A percentile compares a stretch with the other conserved stretches of the same genome.
Evolutionary conservation across 2,797 vertebrate species (phyloP).

Genomic region (Staurois parvus): DNA sequence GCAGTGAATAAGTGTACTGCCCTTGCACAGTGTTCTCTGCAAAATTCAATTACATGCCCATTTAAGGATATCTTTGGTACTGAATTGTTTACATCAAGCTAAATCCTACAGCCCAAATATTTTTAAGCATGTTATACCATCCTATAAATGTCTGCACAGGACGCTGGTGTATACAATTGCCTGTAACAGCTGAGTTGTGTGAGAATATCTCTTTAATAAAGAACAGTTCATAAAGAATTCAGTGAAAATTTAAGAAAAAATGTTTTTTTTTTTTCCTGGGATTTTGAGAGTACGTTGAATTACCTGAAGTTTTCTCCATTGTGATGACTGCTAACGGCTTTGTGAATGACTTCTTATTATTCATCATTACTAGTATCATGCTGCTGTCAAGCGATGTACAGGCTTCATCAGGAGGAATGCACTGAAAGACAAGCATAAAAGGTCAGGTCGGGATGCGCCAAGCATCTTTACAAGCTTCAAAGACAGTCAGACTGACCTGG

Average conservation of each 20-base stretch:
- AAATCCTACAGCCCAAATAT: conserved; percentile 59
- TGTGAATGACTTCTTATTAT: conserved; percentile 84
- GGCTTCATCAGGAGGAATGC: conserved; percentile 80
- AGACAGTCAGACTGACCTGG: conserved; percentile 46
- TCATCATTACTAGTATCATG: conserved; percentile 86
- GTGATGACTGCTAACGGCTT: conserved; percentile 85
- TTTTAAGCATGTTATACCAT: conserved; percentile 54
- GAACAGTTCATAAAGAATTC: not conserved
- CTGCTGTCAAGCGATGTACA: conserved; percentile 79
- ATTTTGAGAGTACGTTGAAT: not conserved
- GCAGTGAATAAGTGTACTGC: not conserved
- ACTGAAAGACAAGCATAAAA: conserved; percentile 76
- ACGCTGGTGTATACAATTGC: conserved; percentile 35
- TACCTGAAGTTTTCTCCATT: conserved; percentile 72
- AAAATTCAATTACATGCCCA: conserved; percentile 49
- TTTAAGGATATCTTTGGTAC: conserved; percentile 57
- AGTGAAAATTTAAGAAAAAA: not conserved
- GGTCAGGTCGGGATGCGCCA: conserved; percentile 46
- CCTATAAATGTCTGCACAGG: conserved; percentile 29
- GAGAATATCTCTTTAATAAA: not conserved
- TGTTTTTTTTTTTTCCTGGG: not conserved
- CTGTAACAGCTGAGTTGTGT: not conserved
- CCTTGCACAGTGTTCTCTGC: conserved; percentile 10
- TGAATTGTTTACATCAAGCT: conserved; percentile 54
- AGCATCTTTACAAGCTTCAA: not conserved